phyloP scores from a whole-genome alignment of 1,140 invertebrate genomes.

The Calliphora vicina region DNA sequence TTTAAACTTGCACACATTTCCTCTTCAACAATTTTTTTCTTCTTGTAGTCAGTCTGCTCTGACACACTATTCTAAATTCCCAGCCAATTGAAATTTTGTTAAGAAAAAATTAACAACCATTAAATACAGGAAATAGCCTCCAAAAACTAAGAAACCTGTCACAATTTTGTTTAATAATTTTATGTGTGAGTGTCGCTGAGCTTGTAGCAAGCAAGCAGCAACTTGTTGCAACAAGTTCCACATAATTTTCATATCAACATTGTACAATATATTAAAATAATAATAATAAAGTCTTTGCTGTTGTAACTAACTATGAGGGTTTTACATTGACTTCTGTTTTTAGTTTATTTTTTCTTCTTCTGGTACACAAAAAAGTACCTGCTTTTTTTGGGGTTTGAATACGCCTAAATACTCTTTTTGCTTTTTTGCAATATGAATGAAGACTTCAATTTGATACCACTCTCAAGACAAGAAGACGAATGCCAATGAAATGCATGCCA shows the following conservation, averaged over 20 bases:
- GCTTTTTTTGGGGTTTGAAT: neutral
- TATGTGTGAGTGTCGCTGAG: neutral
- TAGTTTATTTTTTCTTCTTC: neutral
- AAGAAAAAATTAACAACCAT: neutral
- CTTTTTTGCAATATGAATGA: too few relatives aligned
- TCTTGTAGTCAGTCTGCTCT: too few relatives aligned
- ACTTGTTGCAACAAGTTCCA: conserved; percentile 27
- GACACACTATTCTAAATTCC: neutral
- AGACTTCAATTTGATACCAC: neutral
- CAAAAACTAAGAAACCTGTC: neutral
- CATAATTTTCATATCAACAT: conserved; percentile 18
- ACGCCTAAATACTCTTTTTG: neutral
- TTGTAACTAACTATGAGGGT: conserved; percentile 21
- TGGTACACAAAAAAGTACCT: neutral
- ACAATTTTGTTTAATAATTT: conserved; percentile 2
- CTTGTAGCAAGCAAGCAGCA: neutral
- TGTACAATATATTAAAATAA: too few relatives aligned
- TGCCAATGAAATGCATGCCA: neutral
- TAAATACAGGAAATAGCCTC: conserved; percentile 25
- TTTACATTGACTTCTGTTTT: conserved; percentile 22
- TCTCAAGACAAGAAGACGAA: neutral
- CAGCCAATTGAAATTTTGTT: neutral
- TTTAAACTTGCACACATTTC: neutral
- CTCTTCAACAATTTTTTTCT: neutral
- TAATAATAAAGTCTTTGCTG: neutral